Conservation (phyloP, 2,888 invertebrate species). For the Sarcophaga subvicina region DNA sequence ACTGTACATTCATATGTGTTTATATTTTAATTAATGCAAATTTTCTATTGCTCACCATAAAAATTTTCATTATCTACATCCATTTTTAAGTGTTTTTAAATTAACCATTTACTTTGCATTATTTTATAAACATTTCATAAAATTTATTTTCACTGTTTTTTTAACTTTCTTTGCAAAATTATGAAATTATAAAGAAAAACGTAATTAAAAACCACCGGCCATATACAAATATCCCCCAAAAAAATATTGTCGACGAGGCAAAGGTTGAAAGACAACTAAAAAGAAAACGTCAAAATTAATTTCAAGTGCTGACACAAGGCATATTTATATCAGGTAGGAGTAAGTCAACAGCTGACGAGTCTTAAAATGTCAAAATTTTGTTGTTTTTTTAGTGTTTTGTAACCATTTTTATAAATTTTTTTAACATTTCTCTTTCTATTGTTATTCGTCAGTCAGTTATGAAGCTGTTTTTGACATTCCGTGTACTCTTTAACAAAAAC, state of each 20-base stretch:
- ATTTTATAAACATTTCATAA: slow-evolving; percentile 35
- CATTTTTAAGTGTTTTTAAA: slow-evolving; percentile 50
- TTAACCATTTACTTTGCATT: slow-evolving; percentile 34
- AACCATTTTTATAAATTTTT: too few relatives aligned
- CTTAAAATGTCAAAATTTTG: too few relatives aligned
- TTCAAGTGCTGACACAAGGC: slow-evolving; percentile 18
- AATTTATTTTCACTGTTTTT: slow-evolving; percentile 8
- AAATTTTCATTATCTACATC: slow-evolving; percentile 66
- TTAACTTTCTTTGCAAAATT: slow-evolving; percentile 22
- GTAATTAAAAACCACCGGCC: slow-evolving; percentile 28
- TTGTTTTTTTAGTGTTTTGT: too few relatives aligned
- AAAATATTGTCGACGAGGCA: slow-evolving; percentile 63
- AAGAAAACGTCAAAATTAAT: slow-evolving; percentile 43
- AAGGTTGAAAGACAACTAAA: slow-evolving; percentile 40
- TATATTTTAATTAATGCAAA: slow-evolving; percentile 15
- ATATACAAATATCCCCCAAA: background rate
- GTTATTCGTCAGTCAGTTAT: too few relatives aligned
- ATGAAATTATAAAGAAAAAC: background rate
- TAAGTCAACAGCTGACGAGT: too few relatives aligned
- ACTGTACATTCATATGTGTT: background rate
- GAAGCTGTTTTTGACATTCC: too few relatives aligned
- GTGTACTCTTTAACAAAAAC: too few relatives aligned
- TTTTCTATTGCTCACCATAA: slow-evolving; percentile 58
- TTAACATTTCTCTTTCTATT: too few relatives aligned
- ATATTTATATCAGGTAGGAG: too few relatives aligned